Conservation (phyloP, 2,888 invertebrate species). For the Paralinhomoeus sp. region DNA sequence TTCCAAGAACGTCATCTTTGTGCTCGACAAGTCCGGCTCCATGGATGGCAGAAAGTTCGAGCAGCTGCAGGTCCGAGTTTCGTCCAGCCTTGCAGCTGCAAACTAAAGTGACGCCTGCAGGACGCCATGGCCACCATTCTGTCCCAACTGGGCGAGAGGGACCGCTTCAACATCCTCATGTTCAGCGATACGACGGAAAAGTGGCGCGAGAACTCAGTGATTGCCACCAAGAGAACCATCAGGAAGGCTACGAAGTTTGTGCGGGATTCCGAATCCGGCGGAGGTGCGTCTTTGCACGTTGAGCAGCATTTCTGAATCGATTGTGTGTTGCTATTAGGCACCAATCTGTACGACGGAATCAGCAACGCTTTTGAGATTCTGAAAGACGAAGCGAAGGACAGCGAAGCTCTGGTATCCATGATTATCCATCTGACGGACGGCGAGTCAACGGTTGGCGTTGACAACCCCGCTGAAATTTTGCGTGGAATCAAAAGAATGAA, state of each 20-base stretch:
- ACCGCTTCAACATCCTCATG: constrained; percentile 45
- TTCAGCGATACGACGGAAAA: constrained; percentile 29
- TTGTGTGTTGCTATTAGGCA: too few relatives aligned
- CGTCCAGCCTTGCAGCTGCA: background rate
- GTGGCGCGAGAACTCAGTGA: background rate
- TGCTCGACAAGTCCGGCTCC: constrained; percentile 51
- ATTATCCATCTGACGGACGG: too few relatives aligned
- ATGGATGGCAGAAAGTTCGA: constrained; percentile 45
- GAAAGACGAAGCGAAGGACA: background rate
- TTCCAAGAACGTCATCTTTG: constrained; percentile 45
- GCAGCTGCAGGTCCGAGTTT: constrained; percentile 26
- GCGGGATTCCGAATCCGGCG: background rate
- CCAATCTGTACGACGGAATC: background rate
- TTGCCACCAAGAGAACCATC: background rate
- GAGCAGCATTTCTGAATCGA: too few relatives aligned
- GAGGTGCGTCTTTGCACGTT: too few relatives aligned
- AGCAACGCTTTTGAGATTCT: background rate
- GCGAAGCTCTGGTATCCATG: too few relatives aligned
- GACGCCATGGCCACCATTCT: constrained; percentile 44
- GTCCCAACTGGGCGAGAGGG: constrained; percentile 38
- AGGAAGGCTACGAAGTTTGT: background rate
- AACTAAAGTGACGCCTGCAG: background rate
- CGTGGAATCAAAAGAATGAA: too few relatives aligned
- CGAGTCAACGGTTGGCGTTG: too few relatives aligned
- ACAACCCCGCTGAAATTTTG: too few relatives aligned